Base-by-base conservation (phyloP, 2,113 vertebrate species). In the Leucosticte australis region DNA sequence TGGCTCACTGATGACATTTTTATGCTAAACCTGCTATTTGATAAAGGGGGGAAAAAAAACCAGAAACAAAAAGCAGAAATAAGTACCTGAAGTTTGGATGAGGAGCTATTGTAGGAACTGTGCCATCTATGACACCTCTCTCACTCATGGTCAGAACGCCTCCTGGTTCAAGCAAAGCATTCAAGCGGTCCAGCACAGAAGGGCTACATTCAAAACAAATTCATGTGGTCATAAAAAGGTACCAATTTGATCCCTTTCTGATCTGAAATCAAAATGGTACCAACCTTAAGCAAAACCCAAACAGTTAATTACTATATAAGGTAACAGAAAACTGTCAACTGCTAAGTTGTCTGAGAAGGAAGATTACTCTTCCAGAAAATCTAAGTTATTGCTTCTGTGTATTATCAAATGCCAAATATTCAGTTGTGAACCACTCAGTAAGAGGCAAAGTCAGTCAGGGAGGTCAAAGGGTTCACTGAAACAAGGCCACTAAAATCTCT, bases 181-280 rank as follows among this genome's bases (percentile, higher is more conserved):
- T 99, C 94, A 99, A 97, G 33, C 99, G 99, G 97, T 99, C 99
- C 96, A 99, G 95, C 56, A 99, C 99, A 42, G 99, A 99, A 7
- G 99, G 99, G 94, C 99, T 99, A 22, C 15, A 94, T 15, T 87
- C 16, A 86, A 95, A 59, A 95, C n/a, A 96, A 94, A 60, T 28
- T 2, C 16, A 47, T 13, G 30, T 26, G 22, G 73, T 96, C 90
- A 89, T 13, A 35, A 69, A 88, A 64, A 71, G 8, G 30, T 39
- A 94, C 35, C 23, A 59, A 14, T 16, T 59, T 35, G 7, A 56
- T 28, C 44, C 11, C 18, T 14, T 80, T 60, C 62, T 30, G 15
- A 55, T 14, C 42, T 39, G 65, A 83, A 92, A 90, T 24, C 53
- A 85, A 64, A 86, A 53, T 5, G 9, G 31, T 67, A 65, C 13